Evolutionary conservation across 1,140 invertebrate species (phyloP).

Genomic region (Brachionus rotundiformis): DNA sequence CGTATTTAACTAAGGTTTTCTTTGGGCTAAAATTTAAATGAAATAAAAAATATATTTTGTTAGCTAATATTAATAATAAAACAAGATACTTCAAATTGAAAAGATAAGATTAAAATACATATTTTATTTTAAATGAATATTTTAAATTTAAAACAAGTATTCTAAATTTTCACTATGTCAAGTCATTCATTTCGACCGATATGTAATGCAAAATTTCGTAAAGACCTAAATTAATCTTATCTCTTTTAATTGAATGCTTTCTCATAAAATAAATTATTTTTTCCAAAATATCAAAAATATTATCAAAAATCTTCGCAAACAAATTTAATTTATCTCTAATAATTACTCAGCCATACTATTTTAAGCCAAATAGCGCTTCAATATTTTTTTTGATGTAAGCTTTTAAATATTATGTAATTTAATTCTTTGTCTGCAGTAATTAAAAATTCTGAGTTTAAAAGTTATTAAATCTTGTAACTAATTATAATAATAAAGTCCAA

Average conservation of each 20-base stretch:
- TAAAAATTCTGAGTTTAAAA: too few relatives aligned
- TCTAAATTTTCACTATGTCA: not conserved
- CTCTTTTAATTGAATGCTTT: not conserved
- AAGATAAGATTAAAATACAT: slow-evolving; percentile 33
- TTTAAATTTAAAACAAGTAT: slow-evolving; percentile 14
- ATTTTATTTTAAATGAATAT: not conserved
- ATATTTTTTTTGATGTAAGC: too few relatives aligned
- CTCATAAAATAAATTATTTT: not conserved
- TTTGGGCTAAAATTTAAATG: not conserved
- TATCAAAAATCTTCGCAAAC: not conserved
- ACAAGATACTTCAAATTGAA: slow-evolving; percentile 6
- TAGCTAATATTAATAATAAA: slow-evolving; percentile 18
- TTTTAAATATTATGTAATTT: too few relatives aligned
- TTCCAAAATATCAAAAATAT: not conserved
- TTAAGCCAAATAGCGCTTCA: too few relatives aligned
- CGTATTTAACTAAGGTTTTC: slow-evolving; percentile 20
- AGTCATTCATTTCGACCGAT: slow-evolving; percentile 1
- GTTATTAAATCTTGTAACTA: too few relatives aligned
- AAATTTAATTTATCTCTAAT: not conserved
- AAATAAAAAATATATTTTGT: slow-evolving; percentile 12
- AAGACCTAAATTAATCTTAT: not conserved
- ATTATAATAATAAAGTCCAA: too few relatives aligned
- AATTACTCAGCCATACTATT: not conserved
- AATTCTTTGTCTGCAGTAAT: too few relatives aligned
- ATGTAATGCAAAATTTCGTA: not conserved